Evolutionary conservation across 2,113 vertebrate genomes (phyloP), one percentile per base, ranked within the genome.

Genomic region (Phaethornis superciliosus): DNA sequence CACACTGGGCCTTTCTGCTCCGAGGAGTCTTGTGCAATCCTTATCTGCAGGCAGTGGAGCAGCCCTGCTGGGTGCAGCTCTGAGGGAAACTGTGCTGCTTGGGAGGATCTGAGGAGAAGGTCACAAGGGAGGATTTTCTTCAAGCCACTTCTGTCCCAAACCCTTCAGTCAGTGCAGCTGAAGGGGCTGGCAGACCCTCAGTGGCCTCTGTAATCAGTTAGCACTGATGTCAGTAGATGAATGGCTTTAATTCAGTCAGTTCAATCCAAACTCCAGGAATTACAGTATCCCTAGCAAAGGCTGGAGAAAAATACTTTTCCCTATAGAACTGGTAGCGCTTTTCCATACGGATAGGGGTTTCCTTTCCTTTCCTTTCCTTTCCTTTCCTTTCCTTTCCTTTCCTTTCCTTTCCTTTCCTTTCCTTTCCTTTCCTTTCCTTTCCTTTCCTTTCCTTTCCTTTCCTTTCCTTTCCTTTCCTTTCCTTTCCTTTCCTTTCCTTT

Each of bases 341-440:
- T 91, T 47, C n/a, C 42, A 4, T 42, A 24, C 8, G 6, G 33
- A 32, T 37, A 8, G 40, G 3, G 0, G 2, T 62, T 90, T 88
- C 58, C 15, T 86, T 51, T 55, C n/a, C n/a, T 62, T 90, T 88
- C 58, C 15, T 62, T 90, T 88, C 58, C 15, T 62, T 90, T 88
- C 58, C 15, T 62, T 90, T 88, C 58, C 15, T 62, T 90, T 88
- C 58, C 15, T 62, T 90, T 88, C 58, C 15, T 62, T 90, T 88
- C 58, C 15, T 62, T 90, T 88, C 58, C 15, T 62, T 90, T 88
- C 58, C 15, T 62, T 90, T 88, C 58, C 15, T 62, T 90, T 88
- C 58, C 15, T 62, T 90, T 88, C 58, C 15, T 62, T 90, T 88
- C 58, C 15, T 62, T 90, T 88, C 58, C 15, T 62, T 90, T 88